A percentile compares a stretch with the other conserved stretches of the same genome.
These are phyloP conservation scores for Mayetiola destructor DNA, from an alignment of 2,888 invertebrate genomes.

Conservation along the genomic window DNA sequence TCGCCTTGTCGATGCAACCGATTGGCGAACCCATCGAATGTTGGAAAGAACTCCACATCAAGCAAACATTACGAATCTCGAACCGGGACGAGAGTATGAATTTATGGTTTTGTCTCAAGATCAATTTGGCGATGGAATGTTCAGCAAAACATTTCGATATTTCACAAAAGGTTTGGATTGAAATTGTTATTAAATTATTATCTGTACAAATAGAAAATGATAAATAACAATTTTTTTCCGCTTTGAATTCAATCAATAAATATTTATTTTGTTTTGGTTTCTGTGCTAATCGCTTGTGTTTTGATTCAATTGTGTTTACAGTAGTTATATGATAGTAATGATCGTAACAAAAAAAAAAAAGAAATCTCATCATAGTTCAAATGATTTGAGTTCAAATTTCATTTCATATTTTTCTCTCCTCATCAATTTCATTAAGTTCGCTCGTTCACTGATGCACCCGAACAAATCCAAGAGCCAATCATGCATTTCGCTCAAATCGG, in stretches of 20 bases:
- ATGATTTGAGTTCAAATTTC: too few relatives aligned
- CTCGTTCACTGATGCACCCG: background rate
- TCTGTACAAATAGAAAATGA: background rate
- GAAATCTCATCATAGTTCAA: too few relatives aligned
- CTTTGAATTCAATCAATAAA: background rate
- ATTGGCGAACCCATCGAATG: constrained; percentile 74
- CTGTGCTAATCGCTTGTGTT: background rate
- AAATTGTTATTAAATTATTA: too few relatives aligned
- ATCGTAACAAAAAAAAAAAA: too few relatives aligned
- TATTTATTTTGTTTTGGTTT: background rate
- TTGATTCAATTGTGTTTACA: background rate
- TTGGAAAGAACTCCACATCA: constrained; percentile 52
- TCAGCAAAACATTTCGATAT: constrained; percentile 67
- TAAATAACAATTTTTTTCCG: background rate
- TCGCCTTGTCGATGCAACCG: constrained; percentile 53
- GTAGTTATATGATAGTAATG: too few relatives aligned
- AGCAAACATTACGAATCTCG: constrained; percentile 62
- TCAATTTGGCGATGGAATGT: constrained; percentile 74
- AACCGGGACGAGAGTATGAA: constrained; percentile 68
- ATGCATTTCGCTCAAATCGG: constrained; percentile 37
- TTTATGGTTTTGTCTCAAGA: constrained; percentile 83
- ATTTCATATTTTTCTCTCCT: too few relatives aligned
- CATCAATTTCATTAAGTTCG: too few relatives aligned
- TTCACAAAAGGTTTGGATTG: constrained; percentile 46
- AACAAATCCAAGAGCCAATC: constrained; percentile 15